Evolutionary conservation across 2,797 vertebrate species (phyloP).

Genomic region (Gorsachius magnificus): DNA sequence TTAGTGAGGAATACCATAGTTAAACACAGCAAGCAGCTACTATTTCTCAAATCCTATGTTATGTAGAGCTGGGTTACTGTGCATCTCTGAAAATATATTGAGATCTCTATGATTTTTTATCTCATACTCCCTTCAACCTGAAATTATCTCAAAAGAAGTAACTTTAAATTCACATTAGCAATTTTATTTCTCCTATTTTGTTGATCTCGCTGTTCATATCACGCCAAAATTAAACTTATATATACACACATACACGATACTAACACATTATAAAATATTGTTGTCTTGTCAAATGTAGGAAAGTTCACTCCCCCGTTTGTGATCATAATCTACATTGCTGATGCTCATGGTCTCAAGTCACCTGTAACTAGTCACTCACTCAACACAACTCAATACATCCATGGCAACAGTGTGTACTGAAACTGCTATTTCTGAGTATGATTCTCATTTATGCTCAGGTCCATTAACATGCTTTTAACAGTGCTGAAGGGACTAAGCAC

Average conservation of each 20-base stretch:
- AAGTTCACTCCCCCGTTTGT: neutral
- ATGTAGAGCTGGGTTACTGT: neutral
- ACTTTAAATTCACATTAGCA: neutral
- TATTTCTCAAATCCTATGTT: neutral
- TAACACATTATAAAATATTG: neutral
- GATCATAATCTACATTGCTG: neutral
- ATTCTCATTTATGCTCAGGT: neutral
- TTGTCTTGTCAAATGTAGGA: neutral
- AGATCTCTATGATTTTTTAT: neutral
- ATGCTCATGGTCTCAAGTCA: neutral
- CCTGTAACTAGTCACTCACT: neutral
- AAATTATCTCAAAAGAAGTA: neutral
- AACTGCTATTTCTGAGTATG: neutral
- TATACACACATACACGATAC: accelerated
- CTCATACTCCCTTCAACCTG: neutral
- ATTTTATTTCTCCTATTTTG: neutral
- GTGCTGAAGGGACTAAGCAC: neutral
- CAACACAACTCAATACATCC: neutral
- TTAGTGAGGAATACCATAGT: neutral
- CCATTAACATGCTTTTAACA: neutral
- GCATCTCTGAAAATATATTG: neutral
- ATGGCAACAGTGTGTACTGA: neutral
- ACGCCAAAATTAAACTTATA: neutral
- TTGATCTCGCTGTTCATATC: neutral
- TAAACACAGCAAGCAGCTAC: neutral